phyloP scores from a whole-genome alignment of 2,113 vertebrate genomes.

The Eulemur macaco region DNA sequence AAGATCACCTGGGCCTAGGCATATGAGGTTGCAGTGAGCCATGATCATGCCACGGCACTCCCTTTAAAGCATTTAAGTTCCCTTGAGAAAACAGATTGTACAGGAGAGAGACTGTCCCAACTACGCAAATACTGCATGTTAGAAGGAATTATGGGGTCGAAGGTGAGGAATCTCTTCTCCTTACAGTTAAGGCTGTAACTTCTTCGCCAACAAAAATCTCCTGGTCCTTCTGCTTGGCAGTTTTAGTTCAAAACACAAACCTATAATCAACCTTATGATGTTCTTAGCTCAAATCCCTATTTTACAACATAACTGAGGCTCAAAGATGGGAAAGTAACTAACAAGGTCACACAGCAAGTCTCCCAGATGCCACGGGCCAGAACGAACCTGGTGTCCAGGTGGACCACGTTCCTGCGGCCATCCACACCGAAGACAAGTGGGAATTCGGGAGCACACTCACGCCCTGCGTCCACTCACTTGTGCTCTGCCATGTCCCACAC shows the following conservation, averaged over 20 bases:
- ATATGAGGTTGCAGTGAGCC: too few species aligned
- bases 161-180: not conserved
- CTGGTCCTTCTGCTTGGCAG: not conserved
- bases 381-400: not conserved
- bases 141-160: not conserved
- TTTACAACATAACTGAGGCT: not conserved
- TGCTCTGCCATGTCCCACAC: not conserved
- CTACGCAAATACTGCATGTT: not conserved
- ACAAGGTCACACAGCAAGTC: not conserved
- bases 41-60: too few species aligned
- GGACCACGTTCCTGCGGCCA: fast-evolving
- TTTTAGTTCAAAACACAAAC: not conserved
- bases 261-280: not conserved
- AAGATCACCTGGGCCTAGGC: too few species aligned
- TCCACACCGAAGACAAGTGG: too few species aligned
- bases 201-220: not conserved
- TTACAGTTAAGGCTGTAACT: not conserved
- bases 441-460: fast-evolving
- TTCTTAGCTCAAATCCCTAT: not conserved
- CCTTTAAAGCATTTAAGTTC: not conserved
- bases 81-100: not conserved
- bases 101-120: not conserved
- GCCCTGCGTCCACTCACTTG: not conserved
- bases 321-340: not conserved
- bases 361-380: not conserved